phyloP scores from a whole-genome alignment of 2,888 invertebrate genomes.

The Brachypterus glaber region DNA sequence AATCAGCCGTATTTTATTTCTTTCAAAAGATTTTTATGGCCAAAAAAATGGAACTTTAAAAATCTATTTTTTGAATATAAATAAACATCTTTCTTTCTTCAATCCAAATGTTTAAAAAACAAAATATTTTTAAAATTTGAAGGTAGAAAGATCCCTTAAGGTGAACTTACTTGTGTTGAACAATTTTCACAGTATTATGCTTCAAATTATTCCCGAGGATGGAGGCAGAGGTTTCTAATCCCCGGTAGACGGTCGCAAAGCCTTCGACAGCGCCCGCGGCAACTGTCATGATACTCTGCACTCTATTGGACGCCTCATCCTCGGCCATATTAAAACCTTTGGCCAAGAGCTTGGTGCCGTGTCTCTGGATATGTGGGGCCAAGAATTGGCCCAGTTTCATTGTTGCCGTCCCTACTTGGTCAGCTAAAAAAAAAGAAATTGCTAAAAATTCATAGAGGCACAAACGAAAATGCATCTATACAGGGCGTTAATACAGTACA shows the following conservation, averaged over 20 bases:
- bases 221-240: conserved; percentile 60
- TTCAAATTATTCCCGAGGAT: conserved; percentile 55
- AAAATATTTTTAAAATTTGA: too few species aligned
- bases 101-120: too few species aligned
- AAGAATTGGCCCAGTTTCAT: conserved; percentile 54
- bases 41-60: too few species aligned
- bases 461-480: too few species aligned
- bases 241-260: conserved; percentile 58
- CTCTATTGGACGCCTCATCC: conserved; percentile 45
- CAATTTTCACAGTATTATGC: conserved; percentile 64
- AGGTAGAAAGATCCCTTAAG: too few species aligned
- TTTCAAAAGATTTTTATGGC: too few species aligned
- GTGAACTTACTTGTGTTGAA: conserved; percentile 56
- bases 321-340: conserved; percentile 47
- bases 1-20: too few species aligned
- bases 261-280: conserved; percentile 64
- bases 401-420: conserved; percentile 57
- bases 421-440: too few species aligned
- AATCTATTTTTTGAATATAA: too few species aligned
- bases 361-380: conserved; percentile 58
- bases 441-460: too few species aligned
- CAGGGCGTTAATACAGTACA: too few species aligned
- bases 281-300: conserved; percentile 53
- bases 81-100: too few species aligned
- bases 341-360: conserved; percentile 51